Evolutionary conservation across 2,888 invertebrate genomes (phyloP), one percentile per base, ranked within the genome.

Genomic region (Andrena marginata): DNA sequence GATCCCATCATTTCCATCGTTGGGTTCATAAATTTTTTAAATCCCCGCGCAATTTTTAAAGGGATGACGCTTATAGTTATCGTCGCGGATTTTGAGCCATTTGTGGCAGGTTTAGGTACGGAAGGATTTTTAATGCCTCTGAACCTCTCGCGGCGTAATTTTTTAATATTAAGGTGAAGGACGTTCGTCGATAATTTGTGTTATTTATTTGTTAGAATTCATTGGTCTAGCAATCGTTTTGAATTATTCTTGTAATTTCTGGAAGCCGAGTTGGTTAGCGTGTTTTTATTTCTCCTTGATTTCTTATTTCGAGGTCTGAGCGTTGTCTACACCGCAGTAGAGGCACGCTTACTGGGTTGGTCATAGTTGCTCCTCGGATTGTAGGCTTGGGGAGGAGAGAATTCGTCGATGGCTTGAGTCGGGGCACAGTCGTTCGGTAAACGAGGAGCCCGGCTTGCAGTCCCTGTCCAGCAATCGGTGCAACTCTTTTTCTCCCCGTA

Each of bases 381-480:
- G 51, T 51, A 51, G 51, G 51, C 20, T 51, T 51, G 20, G 20
- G 20, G 8, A 51, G 20, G 51, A 51, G 20, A 51, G 20, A 51
- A 8, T 51, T 51, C 16, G 42, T 51, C 51, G 20, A 51, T 51
- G 20, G 51, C 51, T 51, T 20, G 51, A 20, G 2, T 8, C 51
- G 20, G 51, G 0, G n/a, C 20, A 20, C 20, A 20, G 20, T 20
- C 20, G 51, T 51, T 20, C 51, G 20, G 51, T 51, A 51, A 51
- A 20, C 20, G 51, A 51, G 20, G 51, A 51, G n/a, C 3, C 20
- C 20, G 20, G 51, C 8, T 51, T 51, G 2, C n/a, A 20, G 8
- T 51, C 51, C 51, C 51, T 20, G 20, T 51, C 51, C 51, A 51
- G 51, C 51, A 51, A 51, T 51, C 51, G 51, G 51, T 51, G 51